phyloP scores from a whole-genome alignment of 2,797 vertebrate species.

The Erethizon dorsatum region DNA sequence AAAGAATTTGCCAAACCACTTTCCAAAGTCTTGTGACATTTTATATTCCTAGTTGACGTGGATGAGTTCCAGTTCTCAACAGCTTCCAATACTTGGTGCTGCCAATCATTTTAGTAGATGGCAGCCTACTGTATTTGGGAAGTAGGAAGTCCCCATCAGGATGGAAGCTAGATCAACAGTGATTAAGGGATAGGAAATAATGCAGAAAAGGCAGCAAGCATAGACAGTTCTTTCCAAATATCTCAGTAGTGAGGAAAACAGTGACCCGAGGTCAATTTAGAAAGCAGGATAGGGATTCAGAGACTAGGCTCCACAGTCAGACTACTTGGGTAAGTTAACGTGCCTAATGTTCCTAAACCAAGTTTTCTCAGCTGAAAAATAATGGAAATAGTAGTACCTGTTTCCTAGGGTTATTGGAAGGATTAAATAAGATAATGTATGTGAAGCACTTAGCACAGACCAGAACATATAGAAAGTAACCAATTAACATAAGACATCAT shows the following conservation, averaged over 20 bases:
- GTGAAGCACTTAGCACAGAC: constrained; percentile 34
- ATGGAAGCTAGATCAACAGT: constrained; percentile 4
- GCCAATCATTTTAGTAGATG: not conserved
- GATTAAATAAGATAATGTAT: constrained; percentile 6
- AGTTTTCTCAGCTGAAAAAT: constrained; percentile 15
- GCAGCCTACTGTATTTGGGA: not conserved
- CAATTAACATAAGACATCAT: not conserved
- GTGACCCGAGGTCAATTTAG: not conserved
- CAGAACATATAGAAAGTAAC: not conserved
- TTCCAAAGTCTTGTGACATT: not conserved
- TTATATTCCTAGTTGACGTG: not conserved
- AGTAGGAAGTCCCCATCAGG: constrained; percentile 47
- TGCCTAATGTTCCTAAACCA: not conserved
- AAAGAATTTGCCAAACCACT: not conserved
- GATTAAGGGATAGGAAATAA: constrained; percentile 8
- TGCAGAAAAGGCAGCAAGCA: not conserved
- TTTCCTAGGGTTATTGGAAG: not conserved
- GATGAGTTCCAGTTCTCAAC: not conserved
- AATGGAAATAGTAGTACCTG: not conserved
- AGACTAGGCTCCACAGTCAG: not conserved
- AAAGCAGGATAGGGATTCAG: not conserved
- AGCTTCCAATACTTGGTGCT: not conserved
- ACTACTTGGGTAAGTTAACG: not conserved
- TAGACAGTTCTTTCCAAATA: constrained; percentile 17
- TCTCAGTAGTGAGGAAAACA: not conserved